Evolutionary conservation across 2,113 vertebrate genomes (phyloP).

Genomic region (Dipodomys merriami): DNA sequence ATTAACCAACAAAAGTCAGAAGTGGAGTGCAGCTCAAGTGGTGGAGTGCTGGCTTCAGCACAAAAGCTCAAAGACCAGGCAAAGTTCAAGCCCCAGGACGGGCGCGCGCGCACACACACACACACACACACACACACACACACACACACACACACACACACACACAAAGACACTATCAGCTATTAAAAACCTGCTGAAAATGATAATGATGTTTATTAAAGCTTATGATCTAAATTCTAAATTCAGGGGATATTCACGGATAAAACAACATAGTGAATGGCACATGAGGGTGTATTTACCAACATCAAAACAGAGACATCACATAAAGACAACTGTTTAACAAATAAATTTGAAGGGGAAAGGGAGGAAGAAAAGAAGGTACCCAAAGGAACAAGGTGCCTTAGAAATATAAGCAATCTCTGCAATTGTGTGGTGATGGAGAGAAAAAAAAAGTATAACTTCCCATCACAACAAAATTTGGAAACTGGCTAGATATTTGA

Average conservation of each 20-base stretch:
- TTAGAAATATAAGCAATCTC: not conserved
- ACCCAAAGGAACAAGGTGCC: not conserved
- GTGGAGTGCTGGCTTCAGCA: no score
- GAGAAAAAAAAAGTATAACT: not conserved
- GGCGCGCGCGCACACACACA: rapidly evolving
- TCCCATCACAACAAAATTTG: not conserved
- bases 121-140: no score
- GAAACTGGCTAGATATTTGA: not conserved
- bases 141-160: no score
- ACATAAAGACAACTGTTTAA: not conserved
- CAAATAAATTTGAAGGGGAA: not conserved
- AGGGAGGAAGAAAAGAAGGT: not conserved
- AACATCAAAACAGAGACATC: not conserved
- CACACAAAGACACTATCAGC: not conserved
- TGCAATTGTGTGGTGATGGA: not conserved
- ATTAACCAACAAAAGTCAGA: no score
- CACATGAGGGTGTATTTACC: not conserved
- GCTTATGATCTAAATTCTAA: not conserved
- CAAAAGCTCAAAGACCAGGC: no score
- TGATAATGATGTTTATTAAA: not conserved
- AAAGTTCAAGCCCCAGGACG: no score
- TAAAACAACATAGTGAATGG: not conserved
- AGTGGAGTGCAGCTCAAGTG: no score
- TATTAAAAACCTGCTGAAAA: not conserved
- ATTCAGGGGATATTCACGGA: not conserved